Evolutionary conservation across 2,113 vertebrate species (phyloP).

Genomic region (Scomber colias): DNA sequence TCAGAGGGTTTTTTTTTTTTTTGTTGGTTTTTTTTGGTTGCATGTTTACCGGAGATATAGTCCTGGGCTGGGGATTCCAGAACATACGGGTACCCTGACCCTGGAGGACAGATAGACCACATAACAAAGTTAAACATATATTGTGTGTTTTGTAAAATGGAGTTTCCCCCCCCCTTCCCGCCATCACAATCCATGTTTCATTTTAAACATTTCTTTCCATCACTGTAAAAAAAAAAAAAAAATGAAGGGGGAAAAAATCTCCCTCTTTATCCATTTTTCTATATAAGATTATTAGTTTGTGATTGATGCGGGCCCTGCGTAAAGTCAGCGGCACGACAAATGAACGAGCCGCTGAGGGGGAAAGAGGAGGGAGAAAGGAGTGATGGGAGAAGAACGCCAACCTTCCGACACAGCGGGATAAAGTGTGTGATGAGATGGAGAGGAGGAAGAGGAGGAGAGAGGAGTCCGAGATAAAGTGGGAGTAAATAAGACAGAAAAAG

Average conservation of each 20-base stretch:
- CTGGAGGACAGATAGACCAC: conserved; percentile 82
- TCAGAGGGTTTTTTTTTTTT: too few species aligned
- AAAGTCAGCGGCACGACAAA: conserved; percentile 55
- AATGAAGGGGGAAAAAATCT: conserved; percentile 1
- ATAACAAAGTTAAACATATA: conserved; percentile 73
- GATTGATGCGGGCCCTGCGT: conserved; percentile 53
- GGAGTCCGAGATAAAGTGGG: neutral
- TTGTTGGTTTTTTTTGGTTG: conserved; percentile 32
- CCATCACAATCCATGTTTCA: conserved; percentile 20
- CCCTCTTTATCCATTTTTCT: conserved; percentile 39
- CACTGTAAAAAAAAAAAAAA: neutral
- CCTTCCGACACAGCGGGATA: neutral
- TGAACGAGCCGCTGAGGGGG: conserved; percentile 12
- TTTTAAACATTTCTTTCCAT: conserved; percentile 32
- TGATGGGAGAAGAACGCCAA: conserved; percentile 8
- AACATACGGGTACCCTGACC: conserved; percentile 84
- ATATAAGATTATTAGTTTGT: conserved; percentile 56
- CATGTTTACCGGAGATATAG: conserved; percentile 83
- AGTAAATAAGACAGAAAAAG: neutral
- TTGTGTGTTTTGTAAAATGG: neutral
- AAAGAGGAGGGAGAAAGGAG: neutral
- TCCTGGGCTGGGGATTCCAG: conserved; percentile 78
- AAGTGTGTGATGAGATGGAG: neutral
- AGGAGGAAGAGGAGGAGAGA: neutral
- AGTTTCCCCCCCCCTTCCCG: neutral